Evolutionary conservation across 2,113 vertebrate genomes (phyloP), one percentile per base, ranked within the genome.

Genomic region (Sebastes schlegelii): DNA sequence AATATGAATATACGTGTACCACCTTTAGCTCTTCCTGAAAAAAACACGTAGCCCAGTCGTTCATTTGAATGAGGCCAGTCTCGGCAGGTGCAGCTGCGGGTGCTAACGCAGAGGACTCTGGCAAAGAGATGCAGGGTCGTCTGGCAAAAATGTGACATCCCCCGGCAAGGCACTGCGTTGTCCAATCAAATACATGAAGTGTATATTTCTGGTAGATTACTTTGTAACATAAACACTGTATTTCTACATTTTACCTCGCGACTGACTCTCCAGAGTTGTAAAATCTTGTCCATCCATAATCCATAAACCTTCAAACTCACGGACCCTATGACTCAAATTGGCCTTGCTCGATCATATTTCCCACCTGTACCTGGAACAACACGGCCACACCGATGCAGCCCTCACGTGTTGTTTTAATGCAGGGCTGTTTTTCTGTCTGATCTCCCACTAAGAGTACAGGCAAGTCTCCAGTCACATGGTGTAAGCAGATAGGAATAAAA

Each of bases 401-500:
- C n/a, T 23, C 34, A 34, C 34, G 34, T 34, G 34, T 34, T 34
- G 34, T 34, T 34, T 34, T 34, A 34, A 34, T 26, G 11, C 63
- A 21, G 43, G 63, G 43, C 43, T 65, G 45, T 46, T 67, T 34
- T 67, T 48, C 43, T 46, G 42, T 66, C 12, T n/a, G 34, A 34
- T 34, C 34, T 34, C 34, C 34, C 34, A 34, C 34, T 46, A 46
- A 46, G 19, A 49, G n/a, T 51, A 4, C 65, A 68, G 46, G 23
- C 21, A 11, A 52, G 23, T 34, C 11, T 42, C 21, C 62, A 8
- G 5, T 58, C 26, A 21, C 49, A 17, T 26, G 19, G 45, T 43
- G 17, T n/a, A 19, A 58, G 16, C 55, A 70, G 19, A 43, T 46
- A 58, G 13, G 17, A 63, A 74, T 19, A 11, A 68, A 74, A 74